Base-by-base conservation (phyloP, 2,888 invertebrate species). In the Aradus depressus region DNA sequence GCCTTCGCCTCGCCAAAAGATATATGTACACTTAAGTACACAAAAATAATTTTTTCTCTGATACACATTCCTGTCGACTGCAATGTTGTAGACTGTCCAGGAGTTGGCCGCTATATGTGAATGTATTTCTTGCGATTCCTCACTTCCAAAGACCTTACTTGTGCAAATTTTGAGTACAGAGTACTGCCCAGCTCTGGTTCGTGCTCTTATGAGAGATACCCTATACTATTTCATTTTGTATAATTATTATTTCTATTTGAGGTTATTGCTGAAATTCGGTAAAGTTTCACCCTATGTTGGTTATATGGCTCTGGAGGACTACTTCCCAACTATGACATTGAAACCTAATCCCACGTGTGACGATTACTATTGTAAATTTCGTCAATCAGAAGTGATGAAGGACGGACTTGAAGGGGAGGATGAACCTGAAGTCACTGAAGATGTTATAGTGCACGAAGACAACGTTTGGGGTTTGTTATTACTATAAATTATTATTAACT, bases 231-330 rank as follows among this genome's bases (percentile, higher is more conserved):
- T n/a, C n/a, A n/a, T n/a, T n/a, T n/a, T n/a, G n/a, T n/a, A n/a
- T 21, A 41, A 8, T 23, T 6, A 41, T 10, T 21, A 23, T 1
- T 39, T 23, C n/a, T 60, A 45, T 71, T 73, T 22, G 68, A 83
- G 95, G 67, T 86, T 85, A 68, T 72, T 98, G 54, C 72, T 98
- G 10, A 76, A 79, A 26, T 98, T 98, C 68, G 98, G 98, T 2
- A 75, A 79, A 53, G 93, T 96, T 14, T 84, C 85, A 0, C 79
- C 86, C 65, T 99, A 98, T 66, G 70, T 99, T 56, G 98, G 97
- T 1, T 98, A 98, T 71, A 96, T 89, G 68, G 97, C 98, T 0
- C 70, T 98, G 62, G 81, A 81, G 54, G 98, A 98, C 67, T 97
- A 87, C 72, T 98, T 99, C 65, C 97, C 98, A 0, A 81, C 78